Evolutionary conservation across 2,797 vertebrate species (phyloP).

Genomic region (Leptoclinus maculatus): DNA sequence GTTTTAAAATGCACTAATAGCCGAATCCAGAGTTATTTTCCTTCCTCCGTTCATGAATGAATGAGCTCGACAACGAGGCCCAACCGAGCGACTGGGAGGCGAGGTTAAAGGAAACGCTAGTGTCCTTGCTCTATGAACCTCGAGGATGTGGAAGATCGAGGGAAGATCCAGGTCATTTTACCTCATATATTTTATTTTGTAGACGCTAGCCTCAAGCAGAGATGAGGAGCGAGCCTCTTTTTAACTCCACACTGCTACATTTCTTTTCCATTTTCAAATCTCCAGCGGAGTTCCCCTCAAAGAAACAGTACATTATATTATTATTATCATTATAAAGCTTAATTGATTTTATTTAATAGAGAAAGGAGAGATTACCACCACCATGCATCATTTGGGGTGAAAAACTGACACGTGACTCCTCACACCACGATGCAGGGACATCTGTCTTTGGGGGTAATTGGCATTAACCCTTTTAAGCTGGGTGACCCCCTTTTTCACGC

Average conservation of each 20-base stretch:
- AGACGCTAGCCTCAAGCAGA: not conserved
- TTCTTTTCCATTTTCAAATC: not conserved
- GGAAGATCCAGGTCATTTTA: too few species aligned
- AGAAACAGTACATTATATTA: not conserved
- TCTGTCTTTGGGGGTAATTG: constrained; percentile 73
- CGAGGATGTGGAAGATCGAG: too few species aligned
- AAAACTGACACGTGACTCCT: constrained; percentile 65
- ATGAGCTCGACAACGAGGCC: too few species aligned
- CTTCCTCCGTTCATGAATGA: too few species aligned
- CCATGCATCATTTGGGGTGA: constrained; percentile 22
- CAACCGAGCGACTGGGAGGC: too few species aligned
- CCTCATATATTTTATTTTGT: too few species aligned
- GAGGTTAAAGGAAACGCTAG: too few species aligned
- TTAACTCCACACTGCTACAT: not conserved
- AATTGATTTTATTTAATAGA: constrained; percentile 11
- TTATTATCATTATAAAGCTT: not conserved
- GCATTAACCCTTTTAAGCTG: constrained; percentile 73
- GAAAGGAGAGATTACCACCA: constrained; percentile 25
- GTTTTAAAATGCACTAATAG: too few species aligned
- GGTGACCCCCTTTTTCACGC: constrained; percentile 61
- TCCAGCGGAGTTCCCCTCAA: not conserved
- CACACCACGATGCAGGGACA: constrained; percentile 43
- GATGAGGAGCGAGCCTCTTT: not conserved
- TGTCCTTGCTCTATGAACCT: too few species aligned
- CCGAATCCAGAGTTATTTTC: too few species aligned